Percentiles rank a stretch among this genome's conserved stretches.
Conservation (phyloP, 2,797 vertebrate genomes). For the Phyllotis vaccarum region DNA sequence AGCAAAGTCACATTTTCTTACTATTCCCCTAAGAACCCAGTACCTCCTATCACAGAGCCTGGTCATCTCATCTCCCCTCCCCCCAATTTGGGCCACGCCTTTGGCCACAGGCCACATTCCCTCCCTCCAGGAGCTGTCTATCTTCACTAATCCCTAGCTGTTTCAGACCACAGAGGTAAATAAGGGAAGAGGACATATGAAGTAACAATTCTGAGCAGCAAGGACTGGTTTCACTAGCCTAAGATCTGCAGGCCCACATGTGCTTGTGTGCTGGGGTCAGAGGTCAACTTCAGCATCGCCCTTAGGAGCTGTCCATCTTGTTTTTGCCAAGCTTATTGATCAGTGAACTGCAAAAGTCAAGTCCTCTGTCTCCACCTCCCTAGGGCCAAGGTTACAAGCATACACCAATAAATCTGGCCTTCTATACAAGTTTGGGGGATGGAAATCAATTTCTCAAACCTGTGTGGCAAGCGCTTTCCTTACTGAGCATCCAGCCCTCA, state of each 20-base stretch:
- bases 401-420: background rate
- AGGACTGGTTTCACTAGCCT: background rate
- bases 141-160: background rate
- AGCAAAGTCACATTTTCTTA: constrained; percentile 19
- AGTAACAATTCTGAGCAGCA: background rate
- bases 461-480: background rate
- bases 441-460: background rate
- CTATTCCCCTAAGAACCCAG: constrained; percentile 3
- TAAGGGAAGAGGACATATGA: background rate
- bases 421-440: background rate
- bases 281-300: background rate
- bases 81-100: background rate
- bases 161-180: background rate
- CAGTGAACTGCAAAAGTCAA: background rate
- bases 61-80: background rate
- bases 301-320: background rate
- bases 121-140: background rate
- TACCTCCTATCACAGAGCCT: background rate
- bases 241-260: background rate
- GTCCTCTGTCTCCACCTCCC: background rate
- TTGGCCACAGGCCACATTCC: background rate
- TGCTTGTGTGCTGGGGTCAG: background rate
- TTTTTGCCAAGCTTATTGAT: background rate
- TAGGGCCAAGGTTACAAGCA: background rate
- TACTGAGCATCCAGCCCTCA: background rate